Percentiles rank a stretch among this genome's conserved stretches.
Evolutionary conservation across 2,797 vertebrate genomes (phyloP).

Genomic region (Benthosema pterotum): DNA sequence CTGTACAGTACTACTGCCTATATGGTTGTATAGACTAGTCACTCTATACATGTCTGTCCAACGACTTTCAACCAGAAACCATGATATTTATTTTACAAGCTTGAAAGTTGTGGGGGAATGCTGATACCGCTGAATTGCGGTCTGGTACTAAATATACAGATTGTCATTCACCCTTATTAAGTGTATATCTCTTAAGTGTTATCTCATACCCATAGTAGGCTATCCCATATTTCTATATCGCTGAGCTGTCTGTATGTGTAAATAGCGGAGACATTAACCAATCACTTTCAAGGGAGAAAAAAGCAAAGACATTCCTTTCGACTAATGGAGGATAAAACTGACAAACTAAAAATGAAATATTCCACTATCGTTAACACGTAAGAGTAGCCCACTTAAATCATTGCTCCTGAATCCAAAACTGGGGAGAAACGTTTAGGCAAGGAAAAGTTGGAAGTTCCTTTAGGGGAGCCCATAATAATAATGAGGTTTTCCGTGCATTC

Average conservation of each 20-base stretch:
- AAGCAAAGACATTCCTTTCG: conserved; percentile 69
- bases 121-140: conserved; percentile 19
- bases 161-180: conserved; percentile 36
- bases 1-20: neutral
- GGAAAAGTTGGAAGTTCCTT: too few relatives aligned
- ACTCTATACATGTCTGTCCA: too few relatives aligned
- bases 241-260: conserved; percentile 60
- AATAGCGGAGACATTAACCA: conserved; percentile 56
- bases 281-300: conserved; percentile 32
- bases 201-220: conserved; percentile 18
- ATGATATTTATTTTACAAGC: neutral
- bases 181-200: conserved; percentile 33
- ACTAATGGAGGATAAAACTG: conserved; percentile 73
- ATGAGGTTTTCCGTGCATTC: conserved; percentile 56
- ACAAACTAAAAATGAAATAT: conserved; percentile 69
- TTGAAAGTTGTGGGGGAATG: neutral
- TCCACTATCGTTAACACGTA: conserved; percentile 59
- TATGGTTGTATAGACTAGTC: too few relatives aligned
- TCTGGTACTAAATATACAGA: conserved; percentile 7
- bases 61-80: neutral
- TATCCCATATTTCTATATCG: conserved; percentile 43
- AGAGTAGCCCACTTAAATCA: conserved; percentile 46
- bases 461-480: conserved; percentile 8
- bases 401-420: conserved; percentile 56
- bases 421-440: conserved; percentile 22